These are phyloP conservation scores for Phoebastria nigripes DNA, from an alignment of 2,797 vertebrate genomes.

Conservation along the genomic window DNA sequence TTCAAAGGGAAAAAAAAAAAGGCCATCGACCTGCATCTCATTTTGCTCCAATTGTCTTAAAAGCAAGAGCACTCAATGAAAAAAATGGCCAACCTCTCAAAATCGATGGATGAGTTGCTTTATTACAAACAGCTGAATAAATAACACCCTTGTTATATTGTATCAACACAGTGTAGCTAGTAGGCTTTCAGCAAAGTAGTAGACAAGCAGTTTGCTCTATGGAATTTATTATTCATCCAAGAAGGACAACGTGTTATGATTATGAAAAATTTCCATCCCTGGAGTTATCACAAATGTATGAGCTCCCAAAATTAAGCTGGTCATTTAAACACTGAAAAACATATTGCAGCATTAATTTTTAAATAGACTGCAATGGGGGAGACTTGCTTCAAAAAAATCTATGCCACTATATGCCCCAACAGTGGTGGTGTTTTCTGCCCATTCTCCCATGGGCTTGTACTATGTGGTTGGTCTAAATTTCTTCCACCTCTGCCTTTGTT, in stretches of 20 bases:
- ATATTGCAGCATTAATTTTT: slow-evolving; percentile 39
- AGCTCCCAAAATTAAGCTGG: slow-evolving; percentile 32
- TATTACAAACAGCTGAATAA: slow-evolving; percentile 19
- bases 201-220: neutral
- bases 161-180: neutral
- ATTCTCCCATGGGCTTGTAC: neutral
- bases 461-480: neutral
- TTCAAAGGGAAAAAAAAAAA: neutral
- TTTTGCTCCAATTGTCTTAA: slow-evolving; percentile 42
- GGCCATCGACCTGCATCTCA: neutral
- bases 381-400: slow-evolving; percentile 12
- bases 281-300: slow-evolving; percentile 34
- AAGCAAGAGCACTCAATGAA: neutral
- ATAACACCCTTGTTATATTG: slow-evolving; percentile 5
- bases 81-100: neutral
- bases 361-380: neutral
- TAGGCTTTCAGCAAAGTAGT: neutral
- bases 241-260: slow-evolving; percentile 2
- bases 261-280: slow-evolving; percentile 46
- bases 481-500: neutral
- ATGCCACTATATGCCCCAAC: neutral
- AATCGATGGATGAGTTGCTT: slow-evolving; percentile 14
- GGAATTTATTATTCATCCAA: slow-evolving; percentile 40
- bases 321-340: slow-evolving; percentile 25
- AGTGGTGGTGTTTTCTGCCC: neutral